Base-by-base conservation (phyloP, 2,888 invertebrate species). In the Andrena flavipes region DNA sequence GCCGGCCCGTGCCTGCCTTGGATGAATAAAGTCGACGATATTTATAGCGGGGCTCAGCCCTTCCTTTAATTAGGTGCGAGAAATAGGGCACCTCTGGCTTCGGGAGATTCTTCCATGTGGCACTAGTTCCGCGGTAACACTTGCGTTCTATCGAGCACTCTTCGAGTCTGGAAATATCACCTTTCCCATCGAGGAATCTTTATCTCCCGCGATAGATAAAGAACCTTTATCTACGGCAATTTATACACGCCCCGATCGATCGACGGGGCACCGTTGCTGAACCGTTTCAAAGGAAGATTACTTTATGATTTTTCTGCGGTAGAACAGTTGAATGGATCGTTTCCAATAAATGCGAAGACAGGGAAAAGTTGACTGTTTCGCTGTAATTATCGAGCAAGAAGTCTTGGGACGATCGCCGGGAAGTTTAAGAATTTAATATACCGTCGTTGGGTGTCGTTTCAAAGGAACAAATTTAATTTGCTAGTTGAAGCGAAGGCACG, bases 381-480 rank as follows among this genome's bases (percentile, higher is more conserved):
- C 8, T 7, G 26, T 10, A 30, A 65, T 51, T 65, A 30, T 16
- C 10, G 4, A 23, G 16, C 2, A 23, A 6, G n/a, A 29, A 10
- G 7, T 16, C 33, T 8, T 0, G 35, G 35, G 8, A 8, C 62
- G 33, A 13, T 13, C 42, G 42, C 4, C 42, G 10, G 35, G 3
- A 8, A 8, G 56, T 51, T 56, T 10, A 33, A 76, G 72, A 59
- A 59, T 72, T 16, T 10, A 65, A 49, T 72, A 29, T 26, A 60
- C 16, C 7, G 4, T 8, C 13, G 5, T 13, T 13, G 20, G 63
- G 2, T 23, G 35, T 0, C 23, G 42, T 26, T 76, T 76, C 69
- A 64, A 79, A 77, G 77, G 7, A 35, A 29, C 59, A 69, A 79
- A 79, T 79, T 49, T 49, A 77, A 79, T 79, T 79, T 70, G 33